These are phyloP conservation scores for Cremastinae sp. DNA, from an alignment of 2,888 invertebrate species.

Conservation along the genomic window DNA sequence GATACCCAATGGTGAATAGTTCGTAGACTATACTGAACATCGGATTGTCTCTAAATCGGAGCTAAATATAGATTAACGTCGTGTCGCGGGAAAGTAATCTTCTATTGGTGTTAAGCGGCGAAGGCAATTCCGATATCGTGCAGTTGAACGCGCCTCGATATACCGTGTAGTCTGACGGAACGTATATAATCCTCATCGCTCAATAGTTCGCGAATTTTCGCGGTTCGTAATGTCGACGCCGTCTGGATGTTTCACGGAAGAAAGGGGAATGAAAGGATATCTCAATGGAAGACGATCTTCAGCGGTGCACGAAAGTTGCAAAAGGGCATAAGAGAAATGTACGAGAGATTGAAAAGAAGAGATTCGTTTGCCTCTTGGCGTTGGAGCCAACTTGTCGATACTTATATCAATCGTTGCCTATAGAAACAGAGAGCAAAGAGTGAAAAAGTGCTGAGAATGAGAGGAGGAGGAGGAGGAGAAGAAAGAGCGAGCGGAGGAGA, in stretches of 20 bases:
- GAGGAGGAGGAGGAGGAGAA: not conserved
- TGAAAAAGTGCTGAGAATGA: constrained; percentile 37
- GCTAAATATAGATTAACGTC: constrained; percentile 17
- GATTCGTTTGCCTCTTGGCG: constrained; percentile 56
- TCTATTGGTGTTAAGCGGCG: constrained; percentile 1
- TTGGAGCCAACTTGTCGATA: constrained; percentile 59
- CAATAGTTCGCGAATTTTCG: not conserved
- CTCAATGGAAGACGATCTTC: constrained; percentile 25
- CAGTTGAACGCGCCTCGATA: too few species aligned
- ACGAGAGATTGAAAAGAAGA: constrained; percentile 10
- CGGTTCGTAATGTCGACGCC: constrained; percentile 3
- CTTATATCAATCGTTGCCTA: constrained; percentile 26
- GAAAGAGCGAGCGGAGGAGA: not conserved
- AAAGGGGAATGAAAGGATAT: constrained; percentile 11
- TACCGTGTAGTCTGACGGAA: not conserved
- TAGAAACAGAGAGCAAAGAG: constrained; percentile 33
- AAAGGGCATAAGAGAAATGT: not conserved
- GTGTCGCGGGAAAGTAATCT: constrained; percentile 35
- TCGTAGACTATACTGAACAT: not conserved
- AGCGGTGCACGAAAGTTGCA: not conserved
- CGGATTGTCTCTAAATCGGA: constrained; percentile 9
- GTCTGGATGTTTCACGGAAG: not conserved
- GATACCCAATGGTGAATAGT: not conserved
- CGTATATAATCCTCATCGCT: not conserved
- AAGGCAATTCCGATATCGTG: constrained; percentile 3